Conservation (phyloP, 1,140 invertebrate genomes). For the Trachymyrmex cornetzi region DNA sequence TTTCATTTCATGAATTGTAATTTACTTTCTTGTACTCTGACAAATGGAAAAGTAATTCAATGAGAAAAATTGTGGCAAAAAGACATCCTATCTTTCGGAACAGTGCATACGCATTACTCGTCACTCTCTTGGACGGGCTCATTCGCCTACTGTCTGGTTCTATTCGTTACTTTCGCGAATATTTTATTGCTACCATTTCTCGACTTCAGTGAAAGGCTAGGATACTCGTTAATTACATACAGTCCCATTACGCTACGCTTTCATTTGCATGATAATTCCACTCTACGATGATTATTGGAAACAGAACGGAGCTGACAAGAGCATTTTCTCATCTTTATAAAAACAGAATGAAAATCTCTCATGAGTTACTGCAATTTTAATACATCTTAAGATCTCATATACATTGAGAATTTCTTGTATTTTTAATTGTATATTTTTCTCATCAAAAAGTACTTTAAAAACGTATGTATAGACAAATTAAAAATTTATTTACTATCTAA, state of each 20-base stretch:
- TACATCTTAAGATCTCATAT: background rate
- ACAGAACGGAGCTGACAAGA: background rate
- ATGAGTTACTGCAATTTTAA: background rate
- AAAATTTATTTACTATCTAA: background rate
- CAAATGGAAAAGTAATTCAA: constrained; percentile 37
- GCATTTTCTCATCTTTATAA: background rate
- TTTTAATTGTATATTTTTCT: background rate
- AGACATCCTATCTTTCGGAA: constrained; percentile 30
- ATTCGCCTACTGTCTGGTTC: constrained; percentile 48
- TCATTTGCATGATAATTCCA: constrained; percentile 51
- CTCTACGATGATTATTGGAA: constrained; percentile 39
- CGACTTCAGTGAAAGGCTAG: constrained; percentile 9
- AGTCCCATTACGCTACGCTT: constrained; percentile 38
- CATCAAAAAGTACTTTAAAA: background rate
- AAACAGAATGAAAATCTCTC: background rate
- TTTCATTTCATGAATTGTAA: constrained; percentile 3
- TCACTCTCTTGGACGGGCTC: constrained; percentile 63
- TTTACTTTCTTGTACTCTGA: constrained; percentile 10
- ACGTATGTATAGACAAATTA: background rate
- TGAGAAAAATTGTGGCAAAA: constrained; percentile 25
- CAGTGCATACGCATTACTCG: constrained; percentile 58
- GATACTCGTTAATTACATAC: constrained; percentile 67
- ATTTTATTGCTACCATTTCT: constrained; percentile 66
- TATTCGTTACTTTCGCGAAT: constrained; percentile 34
- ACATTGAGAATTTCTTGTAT: background rate